Evolutionary conservation across 1,140 invertebrate genomes (phyloP).

Genomic region (Tetraneura akinire): DNA sequence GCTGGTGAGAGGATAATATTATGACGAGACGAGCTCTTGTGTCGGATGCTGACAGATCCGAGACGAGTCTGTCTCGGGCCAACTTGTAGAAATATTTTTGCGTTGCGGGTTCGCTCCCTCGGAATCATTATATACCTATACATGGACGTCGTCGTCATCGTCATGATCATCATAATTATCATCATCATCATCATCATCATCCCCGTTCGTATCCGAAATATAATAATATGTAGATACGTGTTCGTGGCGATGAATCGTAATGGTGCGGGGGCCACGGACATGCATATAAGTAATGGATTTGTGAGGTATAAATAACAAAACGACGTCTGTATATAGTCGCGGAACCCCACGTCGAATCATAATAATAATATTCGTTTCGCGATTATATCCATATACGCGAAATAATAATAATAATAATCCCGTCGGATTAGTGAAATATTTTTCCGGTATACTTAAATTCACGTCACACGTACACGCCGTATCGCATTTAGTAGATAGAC

Average conservation of each 20-base stretch:
- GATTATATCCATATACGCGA: too few species aligned
- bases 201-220: too few species aligned
- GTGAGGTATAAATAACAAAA: too few species aligned
- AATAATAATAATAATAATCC: neutral
- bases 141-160: too few species aligned
- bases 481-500: neutral
- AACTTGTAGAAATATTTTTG: constrained; percentile 11
- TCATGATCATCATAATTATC: too few species aligned
- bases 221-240: too few species aligned
- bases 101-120: neutral
- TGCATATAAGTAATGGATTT: constrained; percentile 23
- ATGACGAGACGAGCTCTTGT: neutral
- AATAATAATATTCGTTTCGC: too few species aligned
- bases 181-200: too few species aligned
- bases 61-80: constrained; percentile 5
- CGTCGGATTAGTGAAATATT: constrained; percentile 8
- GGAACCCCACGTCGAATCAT: too few species aligned
- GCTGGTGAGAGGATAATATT: too few species aligned
- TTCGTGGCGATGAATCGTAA: too few species aligned
- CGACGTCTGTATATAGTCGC: too few species aligned
- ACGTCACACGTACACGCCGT: neutral
- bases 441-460: neutral
- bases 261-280: neutral
- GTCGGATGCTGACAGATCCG: constrained; percentile 15
- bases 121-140: neutral